These are phyloP conservation scores for Sesamia nonagrioides DNA, from an alignment of 1,140 invertebrate species.

Conservation along the genomic window DNA sequence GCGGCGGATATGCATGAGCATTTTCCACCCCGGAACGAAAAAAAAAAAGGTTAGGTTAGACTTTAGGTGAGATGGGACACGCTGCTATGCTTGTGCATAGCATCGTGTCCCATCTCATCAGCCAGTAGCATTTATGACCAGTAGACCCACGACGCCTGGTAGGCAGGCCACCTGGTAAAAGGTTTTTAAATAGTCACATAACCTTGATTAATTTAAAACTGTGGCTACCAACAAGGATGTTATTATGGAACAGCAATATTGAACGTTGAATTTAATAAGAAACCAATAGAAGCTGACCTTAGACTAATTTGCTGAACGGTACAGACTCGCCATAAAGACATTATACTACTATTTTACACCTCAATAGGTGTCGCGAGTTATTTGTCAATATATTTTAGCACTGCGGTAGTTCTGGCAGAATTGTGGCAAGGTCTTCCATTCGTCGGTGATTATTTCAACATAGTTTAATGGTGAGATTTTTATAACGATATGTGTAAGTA, in stretches of 20 bases:
- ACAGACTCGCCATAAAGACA: slow-evolving; percentile 1
- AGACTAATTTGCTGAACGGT: slow-evolving; percentile 23
- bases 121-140: too few species aligned
- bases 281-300: slow-evolving; percentile 27
- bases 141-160: too few species aligned
- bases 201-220: slow-evolving; percentile 36
- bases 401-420: background rate
- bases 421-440: slow-evolving; percentile 30
- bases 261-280: slow-evolving; percentile 54
- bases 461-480: background rate
- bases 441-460: slow-evolving; percentile 2
- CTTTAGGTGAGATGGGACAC: too few species aligned
- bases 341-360: slow-evolving; percentile 5
- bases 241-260: slow-evolving; percentile 62
- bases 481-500: background rate
- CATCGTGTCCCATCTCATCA: too few species aligned
- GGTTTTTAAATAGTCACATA: background rate
- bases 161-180: too few species aligned
- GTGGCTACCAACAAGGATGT: slow-evolving; percentile 52
- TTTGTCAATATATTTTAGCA: slow-evolving; percentile 21
- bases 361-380: background rate
- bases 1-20: too few species aligned
- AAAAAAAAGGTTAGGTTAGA: too few species aligned
- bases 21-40: too few species aligned
- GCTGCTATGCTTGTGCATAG: too few species aligned